phyloP scores from a whole-genome alignment of 2,113 vertebrate species.

The Atlantisia rogersi region DNA sequence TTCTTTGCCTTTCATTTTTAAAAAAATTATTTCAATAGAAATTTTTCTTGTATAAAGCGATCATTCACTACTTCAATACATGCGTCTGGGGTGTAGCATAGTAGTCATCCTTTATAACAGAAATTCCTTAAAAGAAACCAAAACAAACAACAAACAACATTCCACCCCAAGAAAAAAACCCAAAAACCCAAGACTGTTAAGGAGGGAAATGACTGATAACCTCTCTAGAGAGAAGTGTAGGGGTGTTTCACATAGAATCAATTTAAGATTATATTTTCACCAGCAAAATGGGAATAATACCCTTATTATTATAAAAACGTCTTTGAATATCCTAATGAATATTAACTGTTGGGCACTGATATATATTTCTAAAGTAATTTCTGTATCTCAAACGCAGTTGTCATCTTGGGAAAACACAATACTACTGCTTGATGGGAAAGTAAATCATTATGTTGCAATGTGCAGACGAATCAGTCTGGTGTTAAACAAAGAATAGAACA shows the following conservation, averaged over 20 bases:
- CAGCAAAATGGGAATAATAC: neutral
- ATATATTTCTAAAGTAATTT: neutral
- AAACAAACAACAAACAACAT: neutral
- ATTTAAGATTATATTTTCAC: neutral
- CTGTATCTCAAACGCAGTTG: neutral
- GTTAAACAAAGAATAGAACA: neutral
- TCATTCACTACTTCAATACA: neutral
- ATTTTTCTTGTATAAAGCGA: neutral
- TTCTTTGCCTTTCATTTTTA: neutral
- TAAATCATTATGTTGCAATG: neutral
- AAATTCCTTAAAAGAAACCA: neutral
- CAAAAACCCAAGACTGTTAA: neutral
- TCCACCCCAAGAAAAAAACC: neutral
- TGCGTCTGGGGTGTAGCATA: neutral
- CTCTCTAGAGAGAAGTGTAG: neutral
- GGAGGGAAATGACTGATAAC: neutral
- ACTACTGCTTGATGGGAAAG: neutral
- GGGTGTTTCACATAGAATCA: neutral
- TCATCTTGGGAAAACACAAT: neutral
- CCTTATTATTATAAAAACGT: neutral
- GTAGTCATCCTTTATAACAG: neutral
- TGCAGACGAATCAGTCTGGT: neutral
- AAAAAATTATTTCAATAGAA: neutral
- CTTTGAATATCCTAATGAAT: neutral
- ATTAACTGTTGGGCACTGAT: neutral